Base-by-base conservation (phyloP, 64 coral and sea anemone species). In the Hydrozoanthus tunicans region DNA sequence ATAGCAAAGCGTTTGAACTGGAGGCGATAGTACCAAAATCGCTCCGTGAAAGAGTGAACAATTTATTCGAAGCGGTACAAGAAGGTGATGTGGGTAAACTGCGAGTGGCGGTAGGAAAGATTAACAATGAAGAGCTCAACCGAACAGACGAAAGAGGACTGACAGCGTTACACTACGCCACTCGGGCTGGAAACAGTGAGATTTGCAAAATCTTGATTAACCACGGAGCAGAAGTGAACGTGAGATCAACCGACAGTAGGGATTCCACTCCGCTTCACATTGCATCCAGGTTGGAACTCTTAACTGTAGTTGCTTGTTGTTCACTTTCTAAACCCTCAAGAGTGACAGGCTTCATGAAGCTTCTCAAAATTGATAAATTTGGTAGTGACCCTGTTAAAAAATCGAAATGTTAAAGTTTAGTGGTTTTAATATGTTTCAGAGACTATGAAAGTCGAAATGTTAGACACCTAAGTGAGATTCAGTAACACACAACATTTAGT, bases 241-340 rank as follows among this genome's bases (percentile, higher is more conserved):
- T 75, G 7, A 88, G 84, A 14, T 88, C 84, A 1, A 73, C 20
- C 9, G 84, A 88, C 12, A 70, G 84, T 0, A 88, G 84, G 14
- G 84, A 73, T 1, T 88, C 84, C 10, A 88, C 84, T 88, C 84
- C 84, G 9, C 68, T 88, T 17, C 84, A 88, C 69, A 88, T 88
- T 8, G 69, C 84, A 1, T 70, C 84, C 68, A 88, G 84, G 84
- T 88, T 6, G 26, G 84, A 78, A 78, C 53, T 15, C 5, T 78
- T n/a, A 78, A 43, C 32, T 43, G 32, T 43, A 43, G 32, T 43
- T 43, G 32, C 32, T 43, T 43, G 32, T 2, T 43, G 32, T 43
- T 43, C 32, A 43, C 32, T 43, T 43, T 43, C 32, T 43, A 43
- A 43, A 43, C 32, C 32, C 32, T 43, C 32, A 43, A 43, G 32